Evolutionary conservation across 2,797 vertebrate genomes (phyloP), one percentile per base, ranked within the genome.

Genomic region (Sebastiscus albofasciatus): DNA sequence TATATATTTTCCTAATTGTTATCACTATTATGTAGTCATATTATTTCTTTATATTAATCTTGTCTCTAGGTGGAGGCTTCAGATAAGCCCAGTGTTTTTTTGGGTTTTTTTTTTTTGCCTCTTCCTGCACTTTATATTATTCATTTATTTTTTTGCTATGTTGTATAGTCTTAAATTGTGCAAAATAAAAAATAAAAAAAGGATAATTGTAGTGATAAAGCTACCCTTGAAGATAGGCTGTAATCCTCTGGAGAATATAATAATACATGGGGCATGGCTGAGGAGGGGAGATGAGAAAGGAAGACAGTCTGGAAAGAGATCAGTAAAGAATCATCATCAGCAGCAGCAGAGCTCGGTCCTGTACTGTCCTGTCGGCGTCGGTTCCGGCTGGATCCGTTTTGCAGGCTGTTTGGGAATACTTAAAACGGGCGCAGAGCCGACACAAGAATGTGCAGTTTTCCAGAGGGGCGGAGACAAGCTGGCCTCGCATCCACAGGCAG

Each of bases 391-490:
- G 78, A 42, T 75, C 61, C 71, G 64, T 71, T 88, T 85, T 82
- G 82, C 79, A 73, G 75, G 24, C 88, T 87, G 75, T 81, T 87
- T 67, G 87, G 81, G 90, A 87, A 83, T 9, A 85, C 66, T 86
- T 80, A 36, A 72, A 88, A 52, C 82, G 71, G 82, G 82, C 89
- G 60, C 89, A 75, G 76, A 89, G 86, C 90, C 85, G 61, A 62
- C 84, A 74, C 67, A 94, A 91, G 94, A 95, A 93, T 94, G 93
- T 92, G 90, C 87, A 73, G 90, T 91, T 93, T 85, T 80, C 31
- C 31, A 60, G 84, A 84, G 93, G 94, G 95, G 95, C 94, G 95
- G 95, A 91, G 95, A 93, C 94, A 93, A 91, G 75, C 81, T 49
- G 3, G 74, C 83, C 86, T 79, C 54, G 82, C 90, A 90, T 93